These are phyloP conservation scores for Mus caroli DNA, from an alignment of 2,797 vertebrate genomes.

Conservation along the genomic window DNA sequence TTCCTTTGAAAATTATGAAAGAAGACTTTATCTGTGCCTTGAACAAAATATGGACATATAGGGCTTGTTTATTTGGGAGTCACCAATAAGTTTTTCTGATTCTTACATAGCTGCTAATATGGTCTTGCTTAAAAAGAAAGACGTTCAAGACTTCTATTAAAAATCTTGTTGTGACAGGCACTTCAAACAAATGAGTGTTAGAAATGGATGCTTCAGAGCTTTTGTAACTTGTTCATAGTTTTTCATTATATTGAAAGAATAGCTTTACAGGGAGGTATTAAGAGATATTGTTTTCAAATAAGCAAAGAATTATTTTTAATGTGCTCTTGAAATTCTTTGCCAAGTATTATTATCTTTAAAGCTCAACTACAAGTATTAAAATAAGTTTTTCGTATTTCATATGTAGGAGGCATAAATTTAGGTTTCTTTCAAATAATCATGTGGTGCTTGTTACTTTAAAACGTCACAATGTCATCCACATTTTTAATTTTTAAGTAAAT, in stretches of 20 bases:
- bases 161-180: conserved; percentile 39
- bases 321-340: background rate
- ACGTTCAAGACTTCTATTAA: conserved; percentile 30
- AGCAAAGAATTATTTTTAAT: background rate
- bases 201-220: background rate
- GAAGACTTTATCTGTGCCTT: background rate
- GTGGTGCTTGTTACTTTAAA: background rate
- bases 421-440: background rate
- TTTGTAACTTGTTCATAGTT: conserved; percentile 13
- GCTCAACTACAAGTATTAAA: background rate
- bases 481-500: background rate
- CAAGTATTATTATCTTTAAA: conserved; percentile 20
- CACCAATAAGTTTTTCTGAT: background rate
- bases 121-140: conserved; percentile 33
- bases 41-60: background rate
- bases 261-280: background rate
- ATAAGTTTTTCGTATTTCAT: conserved; percentile 18
- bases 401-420: background rate
- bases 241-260: conserved; percentile 8
- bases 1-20: conserved; percentile 16
- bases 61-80: conserved; percentile 8
- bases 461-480: background rate
- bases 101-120: conserved; percentile 16
- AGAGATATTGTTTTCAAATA: conserved; percentile 13
- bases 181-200: conserved; percentile 14